Evolutionary conservation across 2,797 vertebrate species (phyloP).

Genomic region (Capromys pilorides): DNA sequence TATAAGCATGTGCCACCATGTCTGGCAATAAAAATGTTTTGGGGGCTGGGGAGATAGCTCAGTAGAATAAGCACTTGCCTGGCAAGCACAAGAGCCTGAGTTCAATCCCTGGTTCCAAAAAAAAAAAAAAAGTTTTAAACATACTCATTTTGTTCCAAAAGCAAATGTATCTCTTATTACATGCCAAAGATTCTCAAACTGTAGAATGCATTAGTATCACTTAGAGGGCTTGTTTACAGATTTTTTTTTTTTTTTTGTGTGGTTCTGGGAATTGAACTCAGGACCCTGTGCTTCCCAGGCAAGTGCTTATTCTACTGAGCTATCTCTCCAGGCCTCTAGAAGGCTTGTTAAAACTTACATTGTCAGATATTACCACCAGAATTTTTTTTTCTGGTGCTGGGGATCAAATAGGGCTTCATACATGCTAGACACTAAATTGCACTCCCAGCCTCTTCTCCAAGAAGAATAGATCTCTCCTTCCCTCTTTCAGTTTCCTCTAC

Average conservation of each 20-base stretch:
- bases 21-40: too few species aligned
- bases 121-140: background rate
- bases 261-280: too few species aligned
- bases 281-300: too few species aligned
- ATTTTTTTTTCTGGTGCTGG: background rate
- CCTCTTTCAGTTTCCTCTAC: rapidly evolving
- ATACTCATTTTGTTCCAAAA: constrained; percentile 13
- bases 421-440: background rate
- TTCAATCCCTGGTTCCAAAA: too few species aligned
- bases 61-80: background rate
- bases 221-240: background rate
- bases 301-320: too few species aligned
- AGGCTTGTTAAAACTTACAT: background rate
- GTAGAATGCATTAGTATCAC: constrained; percentile 25
- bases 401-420: background rate
- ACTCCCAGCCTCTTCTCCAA: background rate
- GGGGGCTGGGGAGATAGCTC: too few species aligned
- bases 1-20: too few species aligned
- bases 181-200: background rate
- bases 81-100: background rate
- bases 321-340: too few species aligned
- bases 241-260: too few species aligned
- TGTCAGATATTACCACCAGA: background rate
- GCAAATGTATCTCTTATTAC: background rate
- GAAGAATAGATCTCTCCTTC: background rate